These are phyloP conservation scores for Acipenser ruthenus DNA, from an alignment of 2,797 vertebrate genomes.

Conservation along the genomic window DNA sequence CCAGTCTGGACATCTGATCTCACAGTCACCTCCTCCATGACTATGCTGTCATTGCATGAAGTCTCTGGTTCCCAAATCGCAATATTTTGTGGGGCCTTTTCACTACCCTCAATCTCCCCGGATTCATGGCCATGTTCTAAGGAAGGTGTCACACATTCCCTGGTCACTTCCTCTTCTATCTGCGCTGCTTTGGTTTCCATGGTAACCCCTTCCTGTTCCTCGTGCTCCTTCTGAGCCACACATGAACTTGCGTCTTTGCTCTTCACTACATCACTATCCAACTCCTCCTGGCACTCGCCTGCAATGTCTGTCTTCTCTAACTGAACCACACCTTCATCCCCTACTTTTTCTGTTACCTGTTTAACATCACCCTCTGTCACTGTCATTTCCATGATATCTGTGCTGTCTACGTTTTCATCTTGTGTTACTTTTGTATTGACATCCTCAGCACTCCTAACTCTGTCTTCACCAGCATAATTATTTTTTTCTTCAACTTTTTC, in stretches of 20 bases:
- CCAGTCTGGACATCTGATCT: neutral
- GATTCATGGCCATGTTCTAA: neutral
- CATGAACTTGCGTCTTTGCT: neutral
- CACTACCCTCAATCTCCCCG: neutral
- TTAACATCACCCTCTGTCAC: conserved; percentile 8
- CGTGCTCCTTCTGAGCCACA: neutral
- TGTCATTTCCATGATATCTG: conserved; percentile 13
- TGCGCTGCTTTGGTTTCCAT: neutral
- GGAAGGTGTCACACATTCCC: neutral
- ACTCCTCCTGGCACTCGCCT: neutral
- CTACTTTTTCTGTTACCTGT: neutral
- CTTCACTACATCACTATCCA: neutral
- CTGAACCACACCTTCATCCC: neutral
- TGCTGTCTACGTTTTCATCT: conserved; percentile 10
- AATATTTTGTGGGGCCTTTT: neutral
- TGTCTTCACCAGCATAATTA: neutral
- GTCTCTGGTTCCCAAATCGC: neutral
- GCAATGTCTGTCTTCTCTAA: neutral
- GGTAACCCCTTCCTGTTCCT: neutral
- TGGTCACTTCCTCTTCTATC: neutral
- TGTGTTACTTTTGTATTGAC: conserved; percentile 11
- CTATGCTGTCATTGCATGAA: neutral
- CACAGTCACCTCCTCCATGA: neutral
- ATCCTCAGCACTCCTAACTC: neutral
- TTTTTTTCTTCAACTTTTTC: neutral